phyloP scores from a whole-genome alignment of 2,888 invertebrate species.

The Auanema freiburgensis region DNA sequence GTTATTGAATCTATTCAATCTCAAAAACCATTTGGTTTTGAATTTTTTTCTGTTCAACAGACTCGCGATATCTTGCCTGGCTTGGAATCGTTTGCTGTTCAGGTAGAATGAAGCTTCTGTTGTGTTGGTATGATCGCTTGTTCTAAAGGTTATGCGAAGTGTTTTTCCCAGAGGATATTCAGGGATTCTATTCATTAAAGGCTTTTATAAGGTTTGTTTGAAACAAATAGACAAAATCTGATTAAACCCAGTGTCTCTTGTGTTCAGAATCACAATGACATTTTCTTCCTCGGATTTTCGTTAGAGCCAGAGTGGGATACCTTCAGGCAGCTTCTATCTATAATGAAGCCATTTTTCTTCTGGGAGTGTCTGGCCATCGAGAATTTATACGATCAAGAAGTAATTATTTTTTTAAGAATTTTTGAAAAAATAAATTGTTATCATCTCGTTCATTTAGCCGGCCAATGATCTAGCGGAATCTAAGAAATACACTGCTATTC shows the following conservation, averaged over 20 bases:
- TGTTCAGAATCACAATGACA: conserved; percentile 52
- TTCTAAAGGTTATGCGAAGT: conserved; percentile 42
- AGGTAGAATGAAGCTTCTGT: conserved; percentile 24
- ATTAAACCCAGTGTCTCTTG: too few relatives aligned
- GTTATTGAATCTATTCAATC: conserved; percentile 43
- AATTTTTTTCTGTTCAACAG: conserved; percentile 48
- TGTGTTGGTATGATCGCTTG: not conserved
- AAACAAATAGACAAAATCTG: not conserved
- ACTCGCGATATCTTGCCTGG: conserved; percentile 56
- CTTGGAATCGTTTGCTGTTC: conserved; percentile 52
- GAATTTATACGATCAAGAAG: conserved; percentile 21
- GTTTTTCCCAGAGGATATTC: conserved; percentile 30
- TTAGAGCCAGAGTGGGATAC: conserved; percentile 48
- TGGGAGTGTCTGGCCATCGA: conserved; percentile 26
- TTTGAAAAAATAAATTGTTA: not conserved
- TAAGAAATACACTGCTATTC: conserved; percentile 32
- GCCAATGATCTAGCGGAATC: not conserved
- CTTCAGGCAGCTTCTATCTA: conserved; percentile 28
- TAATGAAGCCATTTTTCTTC: conserved; percentile 12
- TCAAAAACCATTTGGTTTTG: conserved; percentile 48
- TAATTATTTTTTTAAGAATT: not conserved
- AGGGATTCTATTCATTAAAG: conserved; percentile 47
- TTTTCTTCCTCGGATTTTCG: conserved; percentile 50
- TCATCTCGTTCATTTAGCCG: not conserved
- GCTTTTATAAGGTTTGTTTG: conserved; percentile 47